Conservation (phyloP, 2,797 vertebrate genomes). For the Dromococcyx pavoninus region DNA sequence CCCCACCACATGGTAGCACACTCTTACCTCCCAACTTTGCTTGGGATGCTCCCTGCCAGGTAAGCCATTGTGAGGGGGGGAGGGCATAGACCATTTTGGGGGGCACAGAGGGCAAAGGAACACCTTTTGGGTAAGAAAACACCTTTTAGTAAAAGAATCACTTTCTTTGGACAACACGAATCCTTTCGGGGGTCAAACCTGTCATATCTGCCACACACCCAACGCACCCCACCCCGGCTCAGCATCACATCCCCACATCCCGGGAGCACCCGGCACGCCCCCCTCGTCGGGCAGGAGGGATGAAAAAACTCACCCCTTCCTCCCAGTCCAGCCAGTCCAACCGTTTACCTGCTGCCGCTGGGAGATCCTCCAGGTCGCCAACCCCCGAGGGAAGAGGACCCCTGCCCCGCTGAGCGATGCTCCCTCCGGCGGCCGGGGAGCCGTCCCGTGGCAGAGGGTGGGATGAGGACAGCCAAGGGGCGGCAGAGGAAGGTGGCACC, state of each 20-base stretch:
- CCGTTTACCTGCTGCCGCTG: slow-evolving; percentile 24
- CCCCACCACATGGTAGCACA: rapidly evolving
- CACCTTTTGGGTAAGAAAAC: not conserved
- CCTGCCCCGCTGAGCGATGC: not conserved
- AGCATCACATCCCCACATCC: not conserved
- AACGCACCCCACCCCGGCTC: no score
- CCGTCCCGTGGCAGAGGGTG: not conserved
- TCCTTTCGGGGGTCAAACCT: not conserved
- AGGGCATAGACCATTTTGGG: not conserved
- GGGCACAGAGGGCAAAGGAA: not conserved
- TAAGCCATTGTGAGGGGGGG: rapidly evolving
- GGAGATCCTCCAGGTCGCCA: not conserved
- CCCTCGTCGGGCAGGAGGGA: not conserved
- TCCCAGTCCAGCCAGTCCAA: not conserved
- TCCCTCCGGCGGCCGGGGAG: no score
- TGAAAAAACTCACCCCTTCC: not conserved
- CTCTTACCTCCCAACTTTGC: not conserved
- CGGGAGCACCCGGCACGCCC: not conserved
- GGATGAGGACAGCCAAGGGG: not conserved
- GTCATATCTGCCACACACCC: not conserved
- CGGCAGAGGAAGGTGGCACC: not conserved
- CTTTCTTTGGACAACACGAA: not conserved
- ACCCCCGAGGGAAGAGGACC: not conserved
- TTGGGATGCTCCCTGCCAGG: not conserved
- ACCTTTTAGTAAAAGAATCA: not conserved